A percentile compares a stretch with the other conserved stretches of the same genome.
Evolutionary conservation across 2,113 vertebrate species (phyloP).

Genomic region (Lipophrys pholis): DNA sequence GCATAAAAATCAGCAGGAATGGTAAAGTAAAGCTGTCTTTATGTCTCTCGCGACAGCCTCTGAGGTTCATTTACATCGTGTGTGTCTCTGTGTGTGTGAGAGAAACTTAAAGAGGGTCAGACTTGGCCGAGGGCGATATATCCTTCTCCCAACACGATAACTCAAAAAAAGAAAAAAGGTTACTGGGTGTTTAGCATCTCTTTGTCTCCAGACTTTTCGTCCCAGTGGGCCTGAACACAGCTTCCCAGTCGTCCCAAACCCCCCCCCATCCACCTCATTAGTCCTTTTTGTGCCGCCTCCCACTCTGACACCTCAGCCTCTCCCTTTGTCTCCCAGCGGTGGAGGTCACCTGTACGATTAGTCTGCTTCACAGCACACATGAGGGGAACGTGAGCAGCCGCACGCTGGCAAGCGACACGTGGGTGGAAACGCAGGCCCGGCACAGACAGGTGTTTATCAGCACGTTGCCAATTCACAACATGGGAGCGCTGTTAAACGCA

Average conservation of each 20-base stretch:
- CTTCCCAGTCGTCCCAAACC: conserved; percentile 31
- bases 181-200: conserved; percentile 61
- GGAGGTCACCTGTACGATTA: conserved; percentile 62
- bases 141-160: conserved; percentile 17
- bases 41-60: not conserved
- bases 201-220: conserved; percentile 61
- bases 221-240: conserved; percentile 43
- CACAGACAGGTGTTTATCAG: not conserved
- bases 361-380: conserved; percentile 34
- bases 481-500: not conserved
- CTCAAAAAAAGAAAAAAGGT: too few species aligned
- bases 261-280: conserved; percentile 58
- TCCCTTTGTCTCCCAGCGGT: conserved; percentile 33
- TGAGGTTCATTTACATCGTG: conserved; percentile 44
- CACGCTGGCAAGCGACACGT: conserved; percentile 9
- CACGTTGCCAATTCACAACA: not conserved
- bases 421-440: not conserved
- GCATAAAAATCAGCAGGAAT: not conserved
- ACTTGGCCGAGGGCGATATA: conserved; percentile 56
- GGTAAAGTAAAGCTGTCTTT: not conserved
- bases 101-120: conserved; percentile 38
- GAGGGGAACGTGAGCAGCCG: conserved; percentile 5
- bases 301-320: conserved; percentile 10
- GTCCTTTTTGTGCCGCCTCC: conserved; percentile 32
- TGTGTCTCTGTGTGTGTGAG: not conserved